phyloP scores from a whole-genome alignment of 2,113 vertebrate genomes.

The Phrynosoma platyrhinos region DNA sequence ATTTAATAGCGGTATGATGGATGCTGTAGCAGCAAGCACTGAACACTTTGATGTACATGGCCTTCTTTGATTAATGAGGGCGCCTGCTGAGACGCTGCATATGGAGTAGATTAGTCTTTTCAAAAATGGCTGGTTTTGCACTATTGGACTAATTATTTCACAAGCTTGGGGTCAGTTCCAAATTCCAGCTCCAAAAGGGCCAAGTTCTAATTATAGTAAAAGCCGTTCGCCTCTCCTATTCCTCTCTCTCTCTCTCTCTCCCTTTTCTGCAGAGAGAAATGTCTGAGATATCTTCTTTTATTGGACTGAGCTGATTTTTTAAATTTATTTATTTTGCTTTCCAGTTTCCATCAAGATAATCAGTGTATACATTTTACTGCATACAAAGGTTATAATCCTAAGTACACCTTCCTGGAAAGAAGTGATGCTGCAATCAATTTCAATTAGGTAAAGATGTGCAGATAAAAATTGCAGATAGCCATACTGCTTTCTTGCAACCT shows the following conservation, averaged over 20 bases:
- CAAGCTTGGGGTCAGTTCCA: slow-evolving; percentile 79
- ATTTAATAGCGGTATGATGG: slow-evolving; percentile 83
- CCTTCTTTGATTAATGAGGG: slow-evolving; percentile 89
- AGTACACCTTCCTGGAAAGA: too few relatives aligned
- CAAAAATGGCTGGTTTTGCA: slow-evolving; percentile 87
- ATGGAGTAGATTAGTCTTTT: slow-evolving; percentile 87
- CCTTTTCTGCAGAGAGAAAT: slow-evolving; percentile 33
- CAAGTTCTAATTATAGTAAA: slow-evolving; percentile 76
- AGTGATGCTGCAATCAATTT: neutral
- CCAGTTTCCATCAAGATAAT: neutral
- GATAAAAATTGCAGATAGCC: neutral
- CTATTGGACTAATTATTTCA: slow-evolving; percentile 91
- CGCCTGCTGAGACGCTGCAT: slow-evolving; percentile 80
- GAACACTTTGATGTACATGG: slow-evolving; percentile 85
- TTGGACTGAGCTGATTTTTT: neutral
- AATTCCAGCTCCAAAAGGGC: slow-evolving; percentile 74
- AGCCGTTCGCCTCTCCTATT: slow-evolving; percentile 56
- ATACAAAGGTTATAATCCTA: neutral
- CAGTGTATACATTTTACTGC: neutral
- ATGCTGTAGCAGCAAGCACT: slow-evolving; percentile 78
- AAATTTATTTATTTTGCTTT: too few relatives aligned
- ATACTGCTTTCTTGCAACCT: too few relatives aligned
- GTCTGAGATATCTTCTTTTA: slow-evolving; percentile 26
- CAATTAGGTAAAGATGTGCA: neutral
- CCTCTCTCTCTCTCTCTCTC: slow-evolving; percentile 32